phyloP scores from a whole-genome alignment of 2,113 vertebrate species.

The Pipa parva region DNA sequence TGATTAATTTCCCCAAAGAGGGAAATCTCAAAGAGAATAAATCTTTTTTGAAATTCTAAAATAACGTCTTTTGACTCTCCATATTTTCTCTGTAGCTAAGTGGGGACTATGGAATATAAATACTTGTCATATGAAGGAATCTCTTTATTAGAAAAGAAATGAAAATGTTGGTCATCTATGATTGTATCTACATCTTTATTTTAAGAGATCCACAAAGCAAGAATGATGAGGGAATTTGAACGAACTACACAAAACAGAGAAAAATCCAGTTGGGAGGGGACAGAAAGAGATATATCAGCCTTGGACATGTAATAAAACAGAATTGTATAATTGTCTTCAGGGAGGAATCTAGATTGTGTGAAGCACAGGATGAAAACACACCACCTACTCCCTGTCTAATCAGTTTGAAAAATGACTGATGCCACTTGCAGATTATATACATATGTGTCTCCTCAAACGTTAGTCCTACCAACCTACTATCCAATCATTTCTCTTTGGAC shows the following conservation, averaged over 20 bases:
- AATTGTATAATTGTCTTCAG: conserved; percentile 15
- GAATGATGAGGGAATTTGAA: conserved; percentile 26
- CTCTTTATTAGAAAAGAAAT: conserved; percentile 4
- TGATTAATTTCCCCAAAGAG: background rate
- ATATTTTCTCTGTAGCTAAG: background rate
- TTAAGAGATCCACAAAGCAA: conserved; percentile 25
- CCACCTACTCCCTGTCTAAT: conserved; percentile 1
- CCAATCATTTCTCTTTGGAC: no score
- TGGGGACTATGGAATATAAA: conserved; percentile 15
- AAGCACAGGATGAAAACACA: background rate
- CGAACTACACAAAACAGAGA: conserved; percentile 7
- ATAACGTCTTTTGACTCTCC: no score
- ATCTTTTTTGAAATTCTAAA: background rate
- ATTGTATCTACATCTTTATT: conserved; percentile 26
- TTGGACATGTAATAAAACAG: conserved; percentile 5
- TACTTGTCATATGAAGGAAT: conserved; percentile 15
- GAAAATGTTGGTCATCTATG: conserved; percentile 10
- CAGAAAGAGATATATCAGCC: background rate
- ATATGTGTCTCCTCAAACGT: background rate
- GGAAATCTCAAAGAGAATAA: background rate
- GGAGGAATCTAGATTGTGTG: conserved; percentile 14
- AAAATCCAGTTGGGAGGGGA: background rate
- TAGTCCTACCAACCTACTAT: background rate
- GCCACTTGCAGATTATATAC: background rate
- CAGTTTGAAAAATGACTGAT: conserved; percentile 8